Evolutionary conservation across 2,888 invertebrate species (phyloP).

Genomic region (Lobophora halterata): DNA sequence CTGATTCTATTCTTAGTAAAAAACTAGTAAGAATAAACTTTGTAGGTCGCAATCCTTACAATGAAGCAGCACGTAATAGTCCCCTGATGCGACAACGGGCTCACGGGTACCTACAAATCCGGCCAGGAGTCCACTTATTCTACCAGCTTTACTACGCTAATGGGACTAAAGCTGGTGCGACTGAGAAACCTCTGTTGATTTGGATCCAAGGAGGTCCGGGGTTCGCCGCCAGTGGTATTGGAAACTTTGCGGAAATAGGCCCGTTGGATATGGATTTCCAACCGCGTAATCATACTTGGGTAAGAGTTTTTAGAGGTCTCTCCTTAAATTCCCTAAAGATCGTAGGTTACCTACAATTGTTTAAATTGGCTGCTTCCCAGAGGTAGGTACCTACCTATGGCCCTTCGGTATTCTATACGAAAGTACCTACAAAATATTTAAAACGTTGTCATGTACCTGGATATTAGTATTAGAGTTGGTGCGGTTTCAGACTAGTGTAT

Average conservation of each 20-base stretch:
- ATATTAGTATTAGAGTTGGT: no score
- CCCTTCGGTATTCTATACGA: no score
- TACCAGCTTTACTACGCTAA: slow-evolving; percentile 94
- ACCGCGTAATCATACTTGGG: slow-evolving; percentile 88
- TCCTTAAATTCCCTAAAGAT: no score
- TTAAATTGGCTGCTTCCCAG: no score
- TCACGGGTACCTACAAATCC: slow-evolving; percentile 88
- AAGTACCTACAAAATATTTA: no score
- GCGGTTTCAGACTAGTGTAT: no score
- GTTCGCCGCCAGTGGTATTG: slow-evolving; percentile 90
- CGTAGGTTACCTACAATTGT: no score
- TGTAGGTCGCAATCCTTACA: slow-evolving; percentile 49
- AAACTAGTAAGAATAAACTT: no score
- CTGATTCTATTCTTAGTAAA: no score
- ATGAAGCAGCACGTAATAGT: slow-evolving; percentile 41
- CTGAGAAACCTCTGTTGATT: slow-evolving; percentile 86
- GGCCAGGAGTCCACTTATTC: slow-evolving; percentile 88
- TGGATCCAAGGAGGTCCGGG: slow-evolving; percentile 96
- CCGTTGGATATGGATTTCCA: slow-evolving; percentile 85
- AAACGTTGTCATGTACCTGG: no score
- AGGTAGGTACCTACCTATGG: no score
- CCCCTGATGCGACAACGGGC: slow-evolving; percentile 44
- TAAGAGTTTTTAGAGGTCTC: no score
- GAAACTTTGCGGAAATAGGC: slow-evolving; percentile 92
- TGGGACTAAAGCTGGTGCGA: slow-evolving; percentile 75